Evolutionary conservation across 2,113 vertebrate genomes (phyloP).

Genomic region (Nothocercus nigrocapillus): DNA sequence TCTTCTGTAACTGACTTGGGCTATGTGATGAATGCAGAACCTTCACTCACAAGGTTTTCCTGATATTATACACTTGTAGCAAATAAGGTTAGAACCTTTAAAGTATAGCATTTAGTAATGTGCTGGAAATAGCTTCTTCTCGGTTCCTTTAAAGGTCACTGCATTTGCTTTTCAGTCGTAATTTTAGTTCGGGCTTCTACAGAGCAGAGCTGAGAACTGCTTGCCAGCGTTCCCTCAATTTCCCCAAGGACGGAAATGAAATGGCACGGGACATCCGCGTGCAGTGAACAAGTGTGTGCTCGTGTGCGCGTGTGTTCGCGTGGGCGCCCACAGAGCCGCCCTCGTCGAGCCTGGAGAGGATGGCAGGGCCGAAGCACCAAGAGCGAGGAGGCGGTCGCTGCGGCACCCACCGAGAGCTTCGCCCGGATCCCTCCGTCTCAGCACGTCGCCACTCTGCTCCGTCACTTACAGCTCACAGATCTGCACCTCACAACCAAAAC

Average conservation of each 20-base stretch:
- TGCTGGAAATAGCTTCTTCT: slow-evolving; percentile 80
- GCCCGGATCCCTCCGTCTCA: not conserved
- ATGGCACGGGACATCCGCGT: slow-evolving; percentile 31
- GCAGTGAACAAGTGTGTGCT: not conserved
- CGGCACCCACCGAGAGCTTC: not conserved
- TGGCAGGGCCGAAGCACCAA: not conserved
- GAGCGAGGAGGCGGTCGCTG: not conserved
- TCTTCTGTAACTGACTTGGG: slow-evolving; percentile 72
- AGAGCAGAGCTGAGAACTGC: slow-evolving; percentile 58
- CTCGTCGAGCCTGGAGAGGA: not conserved
- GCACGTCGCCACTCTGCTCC: not conserved
- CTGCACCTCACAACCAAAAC: not conserved
- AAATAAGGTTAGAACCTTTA: slow-evolving; percentile 89
- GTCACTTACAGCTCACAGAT: not conserved
- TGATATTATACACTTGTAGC: slow-evolving; percentile 82
- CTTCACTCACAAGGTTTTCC: slow-evolving; percentile 76
- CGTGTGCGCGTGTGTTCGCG: not conserved
- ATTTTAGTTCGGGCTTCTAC: slow-evolving; percentile 71
- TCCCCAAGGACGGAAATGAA: slow-evolving; percentile 62
- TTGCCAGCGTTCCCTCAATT: slow-evolving; percentile 64
- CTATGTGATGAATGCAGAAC: slow-evolving; percentile 75
- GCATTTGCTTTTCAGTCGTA: slow-evolving; percentile 78
- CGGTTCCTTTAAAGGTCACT: slow-evolving; percentile 84
- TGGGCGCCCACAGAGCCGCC: not conserved
- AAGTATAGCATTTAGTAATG: slow-evolving; percentile 85